Evolutionary conservation across 2,797 vertebrate genomes (phyloP).

Genomic region (Lycodopsis pacificus): DNA sequence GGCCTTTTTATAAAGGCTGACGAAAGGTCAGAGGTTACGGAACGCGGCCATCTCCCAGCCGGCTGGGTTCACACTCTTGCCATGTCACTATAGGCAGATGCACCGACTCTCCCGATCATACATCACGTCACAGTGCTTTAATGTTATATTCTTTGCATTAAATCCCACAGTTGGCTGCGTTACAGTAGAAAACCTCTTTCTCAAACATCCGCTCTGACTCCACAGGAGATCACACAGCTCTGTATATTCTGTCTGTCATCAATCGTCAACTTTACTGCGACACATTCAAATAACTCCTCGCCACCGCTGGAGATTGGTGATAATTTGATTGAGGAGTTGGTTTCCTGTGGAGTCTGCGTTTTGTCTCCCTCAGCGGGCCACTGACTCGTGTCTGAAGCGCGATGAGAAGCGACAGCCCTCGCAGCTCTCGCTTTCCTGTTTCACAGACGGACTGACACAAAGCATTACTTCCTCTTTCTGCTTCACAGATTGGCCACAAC

Average conservation of each 20-base stretch:
- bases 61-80: conserved; percentile 40
- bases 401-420: conserved; percentile 52
- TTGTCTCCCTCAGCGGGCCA: conserved; percentile 53
- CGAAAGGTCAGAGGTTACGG: conserved; percentile 71
- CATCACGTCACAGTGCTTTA: not conserved
- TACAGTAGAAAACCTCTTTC: not conserved
- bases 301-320: conserved; percentile 34
- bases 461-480: conserved; percentile 52
- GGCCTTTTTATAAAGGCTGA: conserved; percentile 61
- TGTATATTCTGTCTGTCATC: not conserved
- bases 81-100: conserved; percentile 19
- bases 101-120: not conserved
- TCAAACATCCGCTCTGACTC: conserved; percentile 14
- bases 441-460: conserved; percentile 53
- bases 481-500: conserved; percentile 13
- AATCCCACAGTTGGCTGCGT: not conserved
- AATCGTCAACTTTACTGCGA: not conserved
- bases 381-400: conserved; percentile 61
- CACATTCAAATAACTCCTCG: conserved; percentile 18
- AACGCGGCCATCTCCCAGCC: conserved; percentile 51
- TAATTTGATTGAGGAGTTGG: conserved; percentile 57
- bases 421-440: conserved; percentile 50
- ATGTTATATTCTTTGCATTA: not conserved
- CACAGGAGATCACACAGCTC: conserved; percentile 5
- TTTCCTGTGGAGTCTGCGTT: conserved; percentile 68